A percentile compares a stretch with the other conserved stretches of the same genome.
These are phyloP conservation scores for Bucco capensis DNA, from an alignment of 2,113 vertebrate species.

Conservation along the genomic window DNA sequence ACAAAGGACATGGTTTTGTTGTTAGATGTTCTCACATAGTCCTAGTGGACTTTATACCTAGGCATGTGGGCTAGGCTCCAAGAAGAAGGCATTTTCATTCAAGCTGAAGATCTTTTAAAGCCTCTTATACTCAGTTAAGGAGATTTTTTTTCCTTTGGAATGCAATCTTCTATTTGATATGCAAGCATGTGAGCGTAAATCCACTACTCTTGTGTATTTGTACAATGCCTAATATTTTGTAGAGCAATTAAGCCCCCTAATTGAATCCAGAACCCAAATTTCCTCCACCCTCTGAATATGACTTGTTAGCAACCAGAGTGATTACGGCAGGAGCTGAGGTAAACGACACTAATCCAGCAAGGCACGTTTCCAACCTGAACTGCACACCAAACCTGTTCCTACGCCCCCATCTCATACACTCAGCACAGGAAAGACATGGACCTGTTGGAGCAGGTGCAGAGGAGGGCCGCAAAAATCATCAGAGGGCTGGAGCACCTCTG, in stretches of 20 bases:
- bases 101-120: conserved; percentile 18
- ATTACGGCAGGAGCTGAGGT: background rate
- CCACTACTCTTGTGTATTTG: background rate
- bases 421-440: no score
- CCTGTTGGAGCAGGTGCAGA: no score
- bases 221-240: background rate
- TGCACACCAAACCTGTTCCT: conserved; percentile 43
- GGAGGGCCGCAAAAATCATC: no score
- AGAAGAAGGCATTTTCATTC: conserved; percentile 5
- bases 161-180: conserved; percentile 31
- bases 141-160: conserved; percentile 19
- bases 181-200: conserved; percentile 18
- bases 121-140: conserved; percentile 24
- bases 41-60: background rate
- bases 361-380: background rate
- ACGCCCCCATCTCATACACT: background rate
- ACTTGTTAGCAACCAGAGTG: background rate
- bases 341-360: background rate
- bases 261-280: background rate
- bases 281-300: background rate
- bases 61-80: background rate
- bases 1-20: background rate
- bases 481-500: no score
- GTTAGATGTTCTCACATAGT: background rate
- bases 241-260: background rate